Percentiles rank a stretch among this genome's conserved stretches.
phyloP scores from a whole-genome alignment of 2,888 invertebrate genomes.

The Boloria selene region DNA sequence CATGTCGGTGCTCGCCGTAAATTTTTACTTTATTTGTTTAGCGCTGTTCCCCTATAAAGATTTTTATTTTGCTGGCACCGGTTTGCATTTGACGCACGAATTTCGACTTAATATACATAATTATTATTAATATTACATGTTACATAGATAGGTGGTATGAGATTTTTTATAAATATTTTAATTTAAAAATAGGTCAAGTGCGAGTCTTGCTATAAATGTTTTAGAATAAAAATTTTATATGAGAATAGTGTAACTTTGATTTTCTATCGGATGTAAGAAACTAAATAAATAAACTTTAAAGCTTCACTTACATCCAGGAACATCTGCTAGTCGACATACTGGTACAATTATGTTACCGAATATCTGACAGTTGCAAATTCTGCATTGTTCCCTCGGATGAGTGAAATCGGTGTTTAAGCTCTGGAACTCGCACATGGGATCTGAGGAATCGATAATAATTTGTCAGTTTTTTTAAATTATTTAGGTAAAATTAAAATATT shows the following conservation, averaged over 20 bases:
- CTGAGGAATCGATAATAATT: conserved; percentile 36
- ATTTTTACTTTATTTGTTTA: conserved; percentile 65
- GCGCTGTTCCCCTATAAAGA: conserved; percentile 44
- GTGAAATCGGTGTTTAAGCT: conserved; percentile 47
- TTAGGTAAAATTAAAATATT: no score
- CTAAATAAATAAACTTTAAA: background rate
- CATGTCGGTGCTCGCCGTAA: conserved; percentile 58
- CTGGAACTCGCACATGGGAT: conserved; percentile 43
- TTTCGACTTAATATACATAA: background rate
- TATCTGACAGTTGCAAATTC: conserved; percentile 49
- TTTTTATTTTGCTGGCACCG: conserved; percentile 46
- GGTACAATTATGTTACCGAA: conserved; percentile 45
- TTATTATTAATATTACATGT: background rate
- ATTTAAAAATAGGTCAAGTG: no score
- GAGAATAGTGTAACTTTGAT: no score
- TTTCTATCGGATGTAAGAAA: no score
- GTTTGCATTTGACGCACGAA: conserved; percentile 25
- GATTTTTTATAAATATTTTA: no score
- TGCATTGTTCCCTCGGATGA: conserved; percentile 44
- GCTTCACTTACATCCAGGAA: conserved; percentile 47
- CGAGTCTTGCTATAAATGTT: no score
- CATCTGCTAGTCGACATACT: conserved; percentile 47
- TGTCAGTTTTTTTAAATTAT: no score
- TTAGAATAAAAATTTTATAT: no score
- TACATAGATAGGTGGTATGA: background rate